These are phyloP conservation scores for Athalia cordata DNA, from an alignment of 2,888 invertebrate species.

Conservation along the genomic window DNA sequence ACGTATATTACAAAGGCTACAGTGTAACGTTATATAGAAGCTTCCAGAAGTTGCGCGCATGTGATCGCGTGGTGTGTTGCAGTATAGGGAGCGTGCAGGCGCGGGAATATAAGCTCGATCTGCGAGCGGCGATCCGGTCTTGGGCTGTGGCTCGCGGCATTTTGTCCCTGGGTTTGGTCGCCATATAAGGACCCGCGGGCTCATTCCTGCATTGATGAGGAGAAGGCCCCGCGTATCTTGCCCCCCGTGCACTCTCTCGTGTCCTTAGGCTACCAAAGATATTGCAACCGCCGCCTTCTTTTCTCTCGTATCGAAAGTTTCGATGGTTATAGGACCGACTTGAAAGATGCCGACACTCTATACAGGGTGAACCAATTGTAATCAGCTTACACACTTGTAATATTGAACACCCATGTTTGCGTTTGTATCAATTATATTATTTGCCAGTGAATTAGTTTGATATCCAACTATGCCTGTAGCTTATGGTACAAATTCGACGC, in stretches of 20 bases:
- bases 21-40: no score
- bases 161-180: constrained; percentile 41
- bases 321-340: constrained; percentile 16
- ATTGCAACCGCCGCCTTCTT: constrained; percentile 24
- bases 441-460: no score
- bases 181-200: constrained; percentile 43
- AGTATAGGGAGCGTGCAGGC: no score
- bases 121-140: constrained; percentile 34
- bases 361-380: no score
- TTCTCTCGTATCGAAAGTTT: constrained; percentile 34
- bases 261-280: constrained; percentile 29
- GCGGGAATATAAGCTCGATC: no score
- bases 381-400: no score
- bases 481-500: neutral
- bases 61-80: no score
- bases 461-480: neutral
- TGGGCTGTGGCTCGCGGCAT: constrained; percentile 35
- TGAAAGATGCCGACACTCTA: constrained; percentile 19
- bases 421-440: no score
- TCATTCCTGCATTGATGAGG: constrained; percentile 44
- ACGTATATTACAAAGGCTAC: no score
- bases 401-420: no score
- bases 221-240: constrained; percentile 18
- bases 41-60: no score
- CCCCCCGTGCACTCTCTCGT: neutral